Percentiles rank a stretch among this genome's conserved stretches.
phyloP scores from a whole-genome alignment of 2,888 invertebrate genomes.

The Orthosia gracilis region DNA sequence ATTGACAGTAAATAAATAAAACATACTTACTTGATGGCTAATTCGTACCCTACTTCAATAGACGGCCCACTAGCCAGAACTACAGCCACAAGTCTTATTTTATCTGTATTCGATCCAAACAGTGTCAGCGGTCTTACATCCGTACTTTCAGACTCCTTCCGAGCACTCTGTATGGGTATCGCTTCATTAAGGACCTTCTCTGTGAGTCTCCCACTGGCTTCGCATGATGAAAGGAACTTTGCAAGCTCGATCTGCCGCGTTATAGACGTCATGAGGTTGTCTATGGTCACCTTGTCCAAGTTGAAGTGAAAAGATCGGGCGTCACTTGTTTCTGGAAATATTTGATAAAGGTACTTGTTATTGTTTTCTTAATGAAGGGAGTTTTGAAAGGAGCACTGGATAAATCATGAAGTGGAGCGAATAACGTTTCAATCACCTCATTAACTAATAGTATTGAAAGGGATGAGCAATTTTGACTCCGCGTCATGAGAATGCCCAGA shows the following conservation, averaged over 20 bases:
- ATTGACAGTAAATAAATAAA: neutral
- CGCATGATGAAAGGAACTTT: conserved; percentile 93
- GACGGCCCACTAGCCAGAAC: conserved; percentile 93
- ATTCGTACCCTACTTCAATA: conserved; percentile 93
- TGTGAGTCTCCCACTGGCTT: conserved; percentile 88
- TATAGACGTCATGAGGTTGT: conserved; percentile 95
- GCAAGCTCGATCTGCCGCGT: conserved; percentile 95
- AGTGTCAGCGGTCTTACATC: conserved; percentile 92
- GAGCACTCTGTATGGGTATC: conserved; percentile 76
- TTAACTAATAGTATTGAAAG: neutral
- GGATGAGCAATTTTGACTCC: neutral
- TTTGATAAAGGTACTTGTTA: neutral
- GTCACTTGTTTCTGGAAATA: conserved; percentile 83
- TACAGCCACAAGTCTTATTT: conserved; percentile 93
- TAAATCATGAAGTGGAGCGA: neutral
- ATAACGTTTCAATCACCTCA: neutral
- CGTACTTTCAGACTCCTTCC: conserved; percentile 69
- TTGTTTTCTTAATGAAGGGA: neutral
- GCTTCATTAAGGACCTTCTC: conserved; percentile 82
- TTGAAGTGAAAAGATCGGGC: conserved; percentile 93
- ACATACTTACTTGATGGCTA: conserved; percentile 92
- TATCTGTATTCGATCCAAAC: conserved; percentile 93
- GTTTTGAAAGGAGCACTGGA: neutral
- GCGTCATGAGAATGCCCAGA: no score
- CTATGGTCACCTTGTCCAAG: conserved; percentile 93